Conservation (phyloP, 1,140 invertebrate species). For the Drosophila saltans region DNA sequence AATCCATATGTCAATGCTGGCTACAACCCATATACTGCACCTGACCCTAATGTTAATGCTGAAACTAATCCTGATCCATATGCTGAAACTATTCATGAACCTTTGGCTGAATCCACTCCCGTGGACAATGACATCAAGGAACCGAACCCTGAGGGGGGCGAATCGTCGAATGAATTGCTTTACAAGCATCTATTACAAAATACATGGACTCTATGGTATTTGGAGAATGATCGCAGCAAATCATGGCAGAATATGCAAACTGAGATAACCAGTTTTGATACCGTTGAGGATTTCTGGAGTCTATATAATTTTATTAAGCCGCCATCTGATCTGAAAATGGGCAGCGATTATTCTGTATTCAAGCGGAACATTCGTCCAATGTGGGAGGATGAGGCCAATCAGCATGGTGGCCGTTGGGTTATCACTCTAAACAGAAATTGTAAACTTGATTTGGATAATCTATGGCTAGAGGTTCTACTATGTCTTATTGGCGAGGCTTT, state of each 20-base stretch:
- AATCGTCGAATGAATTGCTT: too few relatives aligned
- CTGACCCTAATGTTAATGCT: too few relatives aligned
- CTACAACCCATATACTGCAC: too few relatives aligned
- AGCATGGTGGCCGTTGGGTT: constrained; percentile 97
- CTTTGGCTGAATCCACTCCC: too few relatives aligned
- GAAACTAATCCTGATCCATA: too few relatives aligned
- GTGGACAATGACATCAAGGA: too few relatives aligned
- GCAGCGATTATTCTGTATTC: constrained; percentile 98
- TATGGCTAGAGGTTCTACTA: constrained; percentile 97
- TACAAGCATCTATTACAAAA: constrained; percentile 97
- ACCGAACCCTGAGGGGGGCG: too few relatives aligned
- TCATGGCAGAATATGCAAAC: constrained; percentile 97
- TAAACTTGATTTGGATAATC: constrained; percentile 93
- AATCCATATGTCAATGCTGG: too few relatives aligned
- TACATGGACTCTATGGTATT: constrained; percentile 99
- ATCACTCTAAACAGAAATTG: constrained; percentile 95
- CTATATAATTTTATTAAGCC: constrained; percentile 98
- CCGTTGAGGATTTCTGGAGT: constrained; percentile 99
- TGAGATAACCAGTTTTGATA: constrained; percentile 96
- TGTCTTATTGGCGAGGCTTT: constrained; percentile 99
- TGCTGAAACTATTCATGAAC: too few relatives aligned
- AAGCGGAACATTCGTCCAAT: constrained; percentile 98
- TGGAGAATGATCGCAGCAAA: constrained; percentile 94
- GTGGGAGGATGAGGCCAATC: constrained; percentile 97
- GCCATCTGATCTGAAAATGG: constrained; percentile 94